Percentiles rank a stretch among this genome's conserved stretches.
Conservation (phyloP, 2,113 vertebrate species). For the Odontophorus gujanensis region DNA sequence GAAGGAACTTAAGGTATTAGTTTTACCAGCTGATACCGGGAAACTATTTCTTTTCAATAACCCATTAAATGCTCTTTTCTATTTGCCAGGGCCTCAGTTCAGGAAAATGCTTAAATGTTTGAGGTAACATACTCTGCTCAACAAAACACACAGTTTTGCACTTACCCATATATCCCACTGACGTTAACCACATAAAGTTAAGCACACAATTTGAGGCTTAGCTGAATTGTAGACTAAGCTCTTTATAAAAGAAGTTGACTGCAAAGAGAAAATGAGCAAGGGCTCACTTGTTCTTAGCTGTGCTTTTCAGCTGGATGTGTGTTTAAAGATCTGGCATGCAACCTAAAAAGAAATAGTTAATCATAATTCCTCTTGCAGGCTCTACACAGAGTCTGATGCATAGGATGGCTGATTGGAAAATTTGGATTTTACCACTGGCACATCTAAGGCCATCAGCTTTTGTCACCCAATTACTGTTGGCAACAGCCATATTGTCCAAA, state of each 20-base stretch:
- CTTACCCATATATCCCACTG: conserved; percentile 49
- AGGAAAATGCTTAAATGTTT: neutral
- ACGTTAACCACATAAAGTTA: conserved; percentile 62
- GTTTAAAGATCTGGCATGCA: neutral
- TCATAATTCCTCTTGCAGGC: conserved; percentile 29
- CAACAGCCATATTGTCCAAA: neutral
- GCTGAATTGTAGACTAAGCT: conserved; percentile 38
- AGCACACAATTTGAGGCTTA: conserved; percentile 62
- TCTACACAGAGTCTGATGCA: conserved; percentile 8
- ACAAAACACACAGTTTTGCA: neutral
- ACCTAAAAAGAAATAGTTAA: conserved; percentile 38
- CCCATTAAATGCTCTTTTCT: neutral
- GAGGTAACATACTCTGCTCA: conserved; percentile 21
- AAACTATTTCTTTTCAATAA: conserved; percentile 11
- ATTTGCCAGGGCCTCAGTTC: neutral
- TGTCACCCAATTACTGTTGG: neutral
- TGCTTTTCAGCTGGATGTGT: neutral
- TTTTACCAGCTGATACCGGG: neutral
- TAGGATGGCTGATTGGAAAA: conserved; percentile 12
- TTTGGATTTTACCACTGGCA: neutral
- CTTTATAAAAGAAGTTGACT: conserved; percentile 27
- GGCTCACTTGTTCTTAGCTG: conserved; percentile 23
- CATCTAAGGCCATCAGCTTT: neutral
- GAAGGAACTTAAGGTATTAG: neutral
- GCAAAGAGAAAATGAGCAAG: conserved; percentile 38